Evolutionary conservation across 2,888 invertebrate genomes (phyloP), one percentile per base, ranked within the genome.

Genomic region (Lithophane ornitopus): DNA sequence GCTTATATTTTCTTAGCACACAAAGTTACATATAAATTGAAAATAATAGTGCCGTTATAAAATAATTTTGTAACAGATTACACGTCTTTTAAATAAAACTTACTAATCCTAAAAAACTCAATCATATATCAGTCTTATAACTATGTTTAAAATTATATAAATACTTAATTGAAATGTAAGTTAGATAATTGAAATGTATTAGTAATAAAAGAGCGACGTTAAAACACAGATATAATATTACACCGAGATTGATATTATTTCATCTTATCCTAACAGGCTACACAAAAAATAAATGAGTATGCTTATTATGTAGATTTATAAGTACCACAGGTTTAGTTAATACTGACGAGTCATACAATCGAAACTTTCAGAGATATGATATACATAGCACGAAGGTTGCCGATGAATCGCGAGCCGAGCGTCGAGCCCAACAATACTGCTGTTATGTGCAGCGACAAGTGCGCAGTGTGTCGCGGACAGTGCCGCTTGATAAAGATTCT

Each of bases 101-200:
- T 81, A 84, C 85, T 81, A 88, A 82, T 78, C 74, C 90, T 91
- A 90, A 87, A 88, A 82, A 94, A 94, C 90, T 87, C 91, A 95
- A 94, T 90, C 90, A 90, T 94, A 93, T 85, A 93, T 95, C 96
- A 96, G 95, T 96, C 96, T 96, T 96, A 96, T 95, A 94, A 92
- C 95, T 95, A 95, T 93, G 89, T 91, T 91, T 91, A 70, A 78
- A 87, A 92, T 93, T 92, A 92, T 91, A 88, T 84, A 88, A 89
- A 54, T 54, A 89, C 87, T 86, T 74, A 89, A 87, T 90, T 89
- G 71, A 88, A 84, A 87, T 85, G 80, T 86, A 90, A 89, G 84
- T 87, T 85, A 87, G 69, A 76, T 85, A 86, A 85, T 87, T 89
- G 80, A 86, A 90, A 88, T 87, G 63, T 88, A 84, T 88, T 88